Conservation (phyloP, 2,797 vertebrate genomes). For the Gobionotothen gibberifrons region DNA sequence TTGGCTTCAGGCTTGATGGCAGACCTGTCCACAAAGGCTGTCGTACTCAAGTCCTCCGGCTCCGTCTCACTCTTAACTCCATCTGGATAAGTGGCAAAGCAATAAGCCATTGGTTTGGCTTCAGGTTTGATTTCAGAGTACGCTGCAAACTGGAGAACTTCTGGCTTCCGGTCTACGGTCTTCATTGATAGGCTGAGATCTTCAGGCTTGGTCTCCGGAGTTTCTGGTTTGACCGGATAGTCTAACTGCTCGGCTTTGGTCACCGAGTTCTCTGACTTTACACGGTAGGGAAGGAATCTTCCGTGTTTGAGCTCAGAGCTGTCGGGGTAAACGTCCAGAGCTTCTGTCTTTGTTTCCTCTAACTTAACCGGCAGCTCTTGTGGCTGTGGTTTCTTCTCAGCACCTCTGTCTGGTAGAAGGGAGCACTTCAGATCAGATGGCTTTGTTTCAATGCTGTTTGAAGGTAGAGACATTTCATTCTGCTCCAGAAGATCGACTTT, state of each 20-base stretch:
- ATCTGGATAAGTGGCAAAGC: constrained; percentile 29
- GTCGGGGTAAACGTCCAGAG: constrained; percentile 43
- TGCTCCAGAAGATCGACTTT: constrained; percentile 37
- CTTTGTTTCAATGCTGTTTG: constrained; percentile 29
- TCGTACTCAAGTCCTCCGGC: constrained; percentile 39
- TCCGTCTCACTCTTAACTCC: constrained; percentile 55
- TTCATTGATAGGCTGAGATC: constrained; percentile 61
- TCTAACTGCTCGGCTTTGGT: constrained; percentile 71
- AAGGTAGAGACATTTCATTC: constrained; percentile 20
- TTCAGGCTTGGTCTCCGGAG: constrained; percentile 72
- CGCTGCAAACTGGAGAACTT: constrained; percentile 48
- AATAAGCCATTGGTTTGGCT: constrained; percentile 44
- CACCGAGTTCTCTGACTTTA: constrained; percentile 57
- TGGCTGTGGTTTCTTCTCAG: constrained; percentile 42
- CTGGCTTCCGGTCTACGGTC: constrained; percentile 47
- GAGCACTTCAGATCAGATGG: constrained; percentile 27
- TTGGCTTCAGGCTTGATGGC: constrained; percentile 64
- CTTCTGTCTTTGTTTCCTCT: constrained; percentile 61
- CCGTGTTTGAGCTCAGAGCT: constrained; percentile 58
- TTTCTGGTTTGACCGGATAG: constrained; percentile 70
- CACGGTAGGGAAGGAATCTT: constrained; percentile 19
- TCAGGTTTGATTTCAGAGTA: constrained; percentile 61
- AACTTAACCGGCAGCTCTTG: constrained; percentile 61
- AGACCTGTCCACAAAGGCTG: constrained; percentile 34
- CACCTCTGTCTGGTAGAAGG: neutral